A percentile compares a stretch with the other conserved stretches of the same genome.
These are phyloP conservation scores for Temnopleurus reevesii DNA, from an alignment of 53 echinoderm and acorn worm genomes.

Conservation along the genomic window DNA sequence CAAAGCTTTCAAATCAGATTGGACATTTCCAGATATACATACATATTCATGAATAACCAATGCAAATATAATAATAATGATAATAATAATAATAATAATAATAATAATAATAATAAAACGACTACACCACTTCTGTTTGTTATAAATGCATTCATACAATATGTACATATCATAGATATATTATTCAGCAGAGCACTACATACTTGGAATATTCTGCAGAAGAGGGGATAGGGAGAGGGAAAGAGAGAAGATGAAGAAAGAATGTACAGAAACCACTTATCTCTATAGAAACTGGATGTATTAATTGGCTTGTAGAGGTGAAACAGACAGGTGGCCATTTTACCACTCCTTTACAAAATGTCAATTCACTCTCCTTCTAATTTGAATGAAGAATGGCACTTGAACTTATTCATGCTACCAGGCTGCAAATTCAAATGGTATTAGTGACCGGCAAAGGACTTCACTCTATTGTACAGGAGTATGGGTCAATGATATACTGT, in stretches of 20 bases:
- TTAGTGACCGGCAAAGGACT: too few species aligned
- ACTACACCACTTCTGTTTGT: neutral
- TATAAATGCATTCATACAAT: conserved; percentile 26
- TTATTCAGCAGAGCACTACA: neutral
- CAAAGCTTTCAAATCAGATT: neutral
- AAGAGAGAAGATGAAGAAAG: neutral
- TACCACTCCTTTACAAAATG: too few species aligned
- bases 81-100: neutral
- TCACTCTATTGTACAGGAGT: too few species aligned
- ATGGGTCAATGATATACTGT: too few species aligned
- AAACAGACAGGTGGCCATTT: too few species aligned
- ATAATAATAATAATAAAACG: neutral
- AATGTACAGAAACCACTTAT: too few species aligned
- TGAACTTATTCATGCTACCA: too few species aligned
- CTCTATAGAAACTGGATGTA: too few species aligned
- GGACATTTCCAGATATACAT: neutral
- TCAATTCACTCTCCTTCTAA: too few species aligned
- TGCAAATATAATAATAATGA: neutral
- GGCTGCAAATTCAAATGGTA: too few species aligned
- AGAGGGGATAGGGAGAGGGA: neutral
- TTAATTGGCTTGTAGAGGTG: too few species aligned
- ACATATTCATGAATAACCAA: neutral
- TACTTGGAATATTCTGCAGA: neutral
- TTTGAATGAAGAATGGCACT: too few species aligned
- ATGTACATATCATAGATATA: neutral